These are phyloP conservation scores for Panagrolaimus sp. DNA, from an alignment of 1,140 invertebrate genomes.

Conservation along the genomic window DNA sequence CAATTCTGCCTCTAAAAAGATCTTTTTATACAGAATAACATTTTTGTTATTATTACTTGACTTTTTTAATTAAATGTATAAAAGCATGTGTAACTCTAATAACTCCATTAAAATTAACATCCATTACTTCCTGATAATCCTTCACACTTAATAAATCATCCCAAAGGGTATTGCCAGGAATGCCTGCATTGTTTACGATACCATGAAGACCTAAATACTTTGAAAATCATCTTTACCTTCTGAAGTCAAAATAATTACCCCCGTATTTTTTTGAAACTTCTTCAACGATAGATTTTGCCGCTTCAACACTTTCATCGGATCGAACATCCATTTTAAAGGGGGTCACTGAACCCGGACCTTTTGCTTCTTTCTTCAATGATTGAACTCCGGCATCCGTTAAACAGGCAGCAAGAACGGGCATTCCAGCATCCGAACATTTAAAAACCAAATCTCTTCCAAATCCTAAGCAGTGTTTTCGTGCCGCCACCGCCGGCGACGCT, in stretches of 20 bases:
- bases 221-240: too few species aligned
- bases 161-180: constrained; percentile 30
- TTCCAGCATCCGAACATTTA: not conserved
- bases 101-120: constrained; percentile 44
- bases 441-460: not conserved
- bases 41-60: constrained; percentile 20
- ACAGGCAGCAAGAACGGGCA: not conserved
- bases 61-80: constrained; percentile 36
- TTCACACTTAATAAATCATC: constrained; percentile 38
- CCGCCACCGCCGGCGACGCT: too few species aligned
- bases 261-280: constrained; percentile 2
- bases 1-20: constrained; percentile 35
- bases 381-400: not conserved
- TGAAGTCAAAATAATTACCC: not conserved
- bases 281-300: not conserved
- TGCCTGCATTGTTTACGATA: constrained; percentile 47
- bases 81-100: constrained; percentile 40
- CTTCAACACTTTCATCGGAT: not conserved
- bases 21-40: not conserved
- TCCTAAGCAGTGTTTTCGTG: not conserved
- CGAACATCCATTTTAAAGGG: constrained; percentile 6
- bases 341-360: not conserved
- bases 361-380: constrained; percentile 10
- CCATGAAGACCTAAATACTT: constrained; percentile 30
- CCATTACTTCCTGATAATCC: constrained; percentile 39